A percentile compares a stretch with the other conserved stretches of the same genome.
These are phyloP conservation scores for Porites evermanni DNA, from an alignment of 92 coral and sea anemone species.

Conservation along the genomic window DNA sequence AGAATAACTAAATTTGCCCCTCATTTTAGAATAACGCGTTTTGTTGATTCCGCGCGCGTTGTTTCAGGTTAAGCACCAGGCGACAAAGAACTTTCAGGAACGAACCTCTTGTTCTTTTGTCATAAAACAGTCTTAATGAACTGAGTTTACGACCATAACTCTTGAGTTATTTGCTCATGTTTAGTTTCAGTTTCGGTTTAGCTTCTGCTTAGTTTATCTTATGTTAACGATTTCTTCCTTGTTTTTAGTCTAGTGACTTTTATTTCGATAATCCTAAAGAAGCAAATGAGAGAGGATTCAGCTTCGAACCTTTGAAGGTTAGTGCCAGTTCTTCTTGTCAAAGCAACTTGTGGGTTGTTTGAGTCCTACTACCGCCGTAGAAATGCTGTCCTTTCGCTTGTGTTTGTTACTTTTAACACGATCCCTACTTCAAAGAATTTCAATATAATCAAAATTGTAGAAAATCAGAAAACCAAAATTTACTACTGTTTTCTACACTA, in stretches of 20 bases:
- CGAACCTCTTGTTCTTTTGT: not conserved
- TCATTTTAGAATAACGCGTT: no score
- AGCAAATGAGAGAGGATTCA: slow-evolving; percentile 93
- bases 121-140: not conserved
- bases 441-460: not conserved
- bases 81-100: no score
- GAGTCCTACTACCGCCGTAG: no score
- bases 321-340: not conserved
- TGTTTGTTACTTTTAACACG: not conserved
- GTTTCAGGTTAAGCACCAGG: no score
- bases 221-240: not conserved
- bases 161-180: not conserved
- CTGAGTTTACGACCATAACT: not conserved
- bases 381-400: no score
- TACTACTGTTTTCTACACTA: no score
- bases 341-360: no score
- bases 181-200: not conserved
- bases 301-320: slow-evolving; percentile 95
- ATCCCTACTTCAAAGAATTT: not conserved
- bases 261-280: slow-evolving; percentile 95
- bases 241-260: slow-evolving; percentile 88
- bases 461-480: not conserved
- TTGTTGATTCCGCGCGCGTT: no score
- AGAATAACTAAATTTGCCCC: no score
- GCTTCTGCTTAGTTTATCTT: not conserved